These are phyloP conservation scores for pig (Sus scrofa) DNA, from an alignment of 2,113 vertebrate species.

Conservation along the genomic window T2T-Sscrofa CM000820.6:123249001-123249500, in stretches of 20 bases:
- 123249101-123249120: background rate
- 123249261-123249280: background rate
- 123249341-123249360: conserved; percentile 79
- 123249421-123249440: no score
- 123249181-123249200: background rate
- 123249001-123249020: background rate
- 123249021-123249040: background rate
- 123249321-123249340: conserved; percentile 84
- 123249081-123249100: background rate
- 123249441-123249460: no score
- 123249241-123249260: background rate
- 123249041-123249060: background rate
- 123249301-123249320: conserved; percentile 84
- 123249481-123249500: conserved; percentile 65
- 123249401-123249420: no score
- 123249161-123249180: background rate
- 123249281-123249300: background rate
- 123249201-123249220: background rate
- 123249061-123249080: background rate
- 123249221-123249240: background rate
- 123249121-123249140: background rate
- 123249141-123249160: background rate
- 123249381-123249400: no score
- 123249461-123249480: conserved; percentile 72
- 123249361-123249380: conserved; percentile 83